Base-by-base conservation (phyloP, 2,113 vertebrate species). In the Anoura caudifer region DNA sequence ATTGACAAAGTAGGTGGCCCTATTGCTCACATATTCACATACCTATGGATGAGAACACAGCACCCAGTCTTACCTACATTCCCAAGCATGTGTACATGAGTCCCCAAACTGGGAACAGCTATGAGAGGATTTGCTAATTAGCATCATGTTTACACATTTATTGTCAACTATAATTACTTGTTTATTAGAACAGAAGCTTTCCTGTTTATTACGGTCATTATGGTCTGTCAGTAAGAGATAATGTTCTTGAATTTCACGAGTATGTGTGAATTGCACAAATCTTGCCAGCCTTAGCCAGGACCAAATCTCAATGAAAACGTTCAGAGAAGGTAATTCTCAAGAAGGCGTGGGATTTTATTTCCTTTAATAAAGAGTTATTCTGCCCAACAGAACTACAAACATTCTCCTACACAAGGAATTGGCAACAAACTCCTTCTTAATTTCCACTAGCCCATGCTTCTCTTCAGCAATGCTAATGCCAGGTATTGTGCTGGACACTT, bases 121-220 rank as follows among this genome's bases (percentile, higher is more conserved):
- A 72, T n/a, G 56, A 90, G 52, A 94, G 38, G 41, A 81, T 70
- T 87, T 76, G 22, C 52, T 92, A 95, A 92, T 96, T 97, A 95
- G 36, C 41, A 82, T 94, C 33, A 56, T 92, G 84, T 94, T 97
- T 97, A 94, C 43, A 76, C 41, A 80, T 96, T 96, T 95, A 75
- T 93, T 95, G 87, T 95, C 90, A 94, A 92, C 77, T 84, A 31
- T 76, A 96, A 91, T 95, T 95, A 89, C 92, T 93, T 97, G 91
- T 97, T 97, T 96, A 96, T 96, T 97, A 96, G 69, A 93, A 95
- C 72, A 95, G 70, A 94, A 59, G 38, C 52, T 80, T 95, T 69
- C 81, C 31, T 86, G 70, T 92, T 96, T 97, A 95, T 76, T 94
- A 69, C 33, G 83, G 31, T 91, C 88, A 92, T 97, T 95, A 86